These are phyloP conservation scores for Hemicordylus capensis DNA, from an alignment of 2,113 vertebrate species.

Conservation along the genomic window DNA sequence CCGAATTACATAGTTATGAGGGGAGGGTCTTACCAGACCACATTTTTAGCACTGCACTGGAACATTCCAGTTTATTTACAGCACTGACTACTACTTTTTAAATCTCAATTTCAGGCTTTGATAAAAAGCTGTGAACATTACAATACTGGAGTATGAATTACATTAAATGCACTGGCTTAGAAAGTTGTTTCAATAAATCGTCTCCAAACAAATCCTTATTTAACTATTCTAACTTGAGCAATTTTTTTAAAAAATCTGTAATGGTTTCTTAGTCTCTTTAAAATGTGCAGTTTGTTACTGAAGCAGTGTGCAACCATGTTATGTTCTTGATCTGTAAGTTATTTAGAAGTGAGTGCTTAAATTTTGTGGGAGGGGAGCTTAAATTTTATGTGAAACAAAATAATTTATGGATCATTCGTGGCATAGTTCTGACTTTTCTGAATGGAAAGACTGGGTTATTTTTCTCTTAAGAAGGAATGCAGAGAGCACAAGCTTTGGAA, in stretches of 20 bases:
- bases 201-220: constrained; percentile 52
- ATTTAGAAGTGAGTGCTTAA: constrained; percentile 50
- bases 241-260: constrained; percentile 64
- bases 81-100: constrained; percentile 36
- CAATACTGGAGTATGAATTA: constrained; percentile 66
- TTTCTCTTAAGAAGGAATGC: constrained; percentile 39
- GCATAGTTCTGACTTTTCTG: constrained; percentile 28
- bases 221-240: constrained; percentile 41
- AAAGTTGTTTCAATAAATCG: constrained; percentile 62
- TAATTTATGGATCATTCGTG: constrained; percentile 50
- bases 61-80: constrained; percentile 53
- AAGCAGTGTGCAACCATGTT: constrained; percentile 41
- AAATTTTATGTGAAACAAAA: constrained; percentile 53
- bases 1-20: constrained; percentile 42
- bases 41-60: constrained; percentile 42
- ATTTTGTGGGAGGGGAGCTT: not conserved
- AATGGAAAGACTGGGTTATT: not conserved
- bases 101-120: constrained; percentile 20
- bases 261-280: constrained; percentile 56
- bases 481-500: constrained; percentile 35
- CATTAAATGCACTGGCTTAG: constrained; percentile 63
- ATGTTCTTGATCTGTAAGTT: constrained; percentile 47
- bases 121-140: constrained; percentile 37
- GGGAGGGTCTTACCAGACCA: constrained; percentile 19
- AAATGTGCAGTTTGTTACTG: constrained; percentile 59